phyloP scores from a whole-genome alignment of 2,797 vertebrate species.

The Cephalopachus bancanus region DNA sequence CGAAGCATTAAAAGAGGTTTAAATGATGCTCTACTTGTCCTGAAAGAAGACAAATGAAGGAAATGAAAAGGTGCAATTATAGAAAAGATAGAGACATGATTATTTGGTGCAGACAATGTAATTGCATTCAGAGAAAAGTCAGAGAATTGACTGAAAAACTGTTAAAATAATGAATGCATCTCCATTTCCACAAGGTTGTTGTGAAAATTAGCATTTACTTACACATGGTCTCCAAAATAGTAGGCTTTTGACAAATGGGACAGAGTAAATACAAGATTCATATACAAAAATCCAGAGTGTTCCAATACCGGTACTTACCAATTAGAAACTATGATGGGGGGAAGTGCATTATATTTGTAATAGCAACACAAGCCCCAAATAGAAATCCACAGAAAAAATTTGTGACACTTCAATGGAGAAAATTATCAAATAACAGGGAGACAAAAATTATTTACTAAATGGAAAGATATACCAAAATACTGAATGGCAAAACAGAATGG shows the following conservation, averaged over 20 bases:
- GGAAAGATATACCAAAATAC: neutral
- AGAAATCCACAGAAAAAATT: neutral
- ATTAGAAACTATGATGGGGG: neutral
- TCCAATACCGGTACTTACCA: neutral
- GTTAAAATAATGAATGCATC: neutral
- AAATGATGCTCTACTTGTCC: neutral
- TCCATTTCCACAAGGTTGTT: neutral
- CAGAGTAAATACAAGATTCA: neutral
- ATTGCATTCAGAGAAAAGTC: constrained; percentile 4
- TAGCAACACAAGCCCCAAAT: neutral
- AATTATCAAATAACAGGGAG: neutral
- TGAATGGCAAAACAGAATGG: neutral
- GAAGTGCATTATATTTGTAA: neutral
- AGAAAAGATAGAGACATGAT: neutral
- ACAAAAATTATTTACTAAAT: neutral
- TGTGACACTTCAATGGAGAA: neutral
- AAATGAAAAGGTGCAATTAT: constrained; percentile 36
- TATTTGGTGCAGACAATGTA: constrained; percentile 8
- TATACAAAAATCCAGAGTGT: neutral
- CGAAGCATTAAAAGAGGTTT: neutral
- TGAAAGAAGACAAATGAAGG: neutral
- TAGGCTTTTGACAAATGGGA: neutral
- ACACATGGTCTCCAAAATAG: neutral
- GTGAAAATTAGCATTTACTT: neutral
- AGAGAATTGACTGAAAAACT: neutral